phyloP scores from a whole-genome alignment of 2,888 invertebrate species.

The Geophilus truncorum region DNA sequence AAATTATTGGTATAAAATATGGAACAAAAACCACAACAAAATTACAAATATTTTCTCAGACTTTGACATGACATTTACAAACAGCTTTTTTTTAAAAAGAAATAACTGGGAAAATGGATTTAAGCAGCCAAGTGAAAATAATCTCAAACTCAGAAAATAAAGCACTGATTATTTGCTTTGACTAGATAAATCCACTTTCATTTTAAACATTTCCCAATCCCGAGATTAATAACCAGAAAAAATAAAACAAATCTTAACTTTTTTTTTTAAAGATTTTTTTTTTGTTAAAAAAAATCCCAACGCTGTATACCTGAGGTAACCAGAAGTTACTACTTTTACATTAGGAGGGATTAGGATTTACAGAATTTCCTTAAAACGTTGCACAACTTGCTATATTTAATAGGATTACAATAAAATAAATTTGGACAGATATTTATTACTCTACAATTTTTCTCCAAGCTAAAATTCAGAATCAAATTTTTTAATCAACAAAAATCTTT shows the following conservation, averaged over 20 bases:
- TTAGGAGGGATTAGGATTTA: conserved; percentile 1
- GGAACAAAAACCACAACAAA: not conserved
- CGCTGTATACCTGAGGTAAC: not conserved
- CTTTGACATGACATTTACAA: not conserved
- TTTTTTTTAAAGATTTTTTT: not conserved
- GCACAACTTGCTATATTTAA: not conserved
- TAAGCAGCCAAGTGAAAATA: not conserved
- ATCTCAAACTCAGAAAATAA: not conserved
- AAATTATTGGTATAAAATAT: not conserved
- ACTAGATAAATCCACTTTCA: not conserved
- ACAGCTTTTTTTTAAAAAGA: not conserved
- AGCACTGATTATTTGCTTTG: not conserved
- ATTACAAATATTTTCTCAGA: not conserved
- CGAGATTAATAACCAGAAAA: not conserved
- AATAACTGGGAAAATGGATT: not conserved
- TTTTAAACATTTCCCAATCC: not conserved
- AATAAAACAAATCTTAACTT: not conserved
- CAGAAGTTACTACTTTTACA: not conserved
- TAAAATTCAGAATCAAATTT: not conserved
- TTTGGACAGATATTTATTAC: not conserved
- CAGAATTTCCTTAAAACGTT: not conserved
- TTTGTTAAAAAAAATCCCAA: not conserved
- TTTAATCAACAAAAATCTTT: not conserved
- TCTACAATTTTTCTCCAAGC: not conserved
- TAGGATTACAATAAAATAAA: not conserved